Percentiles rank a stretch among this genome's conserved stretches.
phyloP scores from a whole-genome alignment of 1,140 invertebrate genomes.

The Gonatopus flavifemur region DNA sequence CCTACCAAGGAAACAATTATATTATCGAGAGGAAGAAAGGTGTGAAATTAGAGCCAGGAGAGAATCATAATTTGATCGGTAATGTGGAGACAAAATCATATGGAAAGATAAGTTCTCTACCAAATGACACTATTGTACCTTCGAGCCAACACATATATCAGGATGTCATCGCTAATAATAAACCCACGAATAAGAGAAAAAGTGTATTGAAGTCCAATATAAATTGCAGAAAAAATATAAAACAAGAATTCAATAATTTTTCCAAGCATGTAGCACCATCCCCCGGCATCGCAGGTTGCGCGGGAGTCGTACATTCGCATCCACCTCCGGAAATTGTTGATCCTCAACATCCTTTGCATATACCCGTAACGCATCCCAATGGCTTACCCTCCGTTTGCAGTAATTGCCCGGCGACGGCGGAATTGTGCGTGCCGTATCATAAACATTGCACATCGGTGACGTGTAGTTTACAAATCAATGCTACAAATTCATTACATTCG shows the following conservation, averaged over 20 bases:
- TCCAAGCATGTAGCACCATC: slow-evolving; percentile 21
- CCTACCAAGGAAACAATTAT: slow-evolving; percentile 22
- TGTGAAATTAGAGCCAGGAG: slow-evolving; percentile 26
- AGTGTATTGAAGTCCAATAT: slow-evolving; percentile 15
- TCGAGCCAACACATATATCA: slow-evolving; percentile 20
- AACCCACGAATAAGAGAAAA: slow-evolving; percentile 23
- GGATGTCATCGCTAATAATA: slow-evolving; percentile 13
- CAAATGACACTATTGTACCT: slow-evolving; percentile 15
- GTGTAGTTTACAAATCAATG: slow-evolving; percentile 36
- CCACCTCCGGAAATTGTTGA: slow-evolving; percentile 33
- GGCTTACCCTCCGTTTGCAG: slow-evolving; percentile 30
- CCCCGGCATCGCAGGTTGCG: slow-evolving; percentile 31
- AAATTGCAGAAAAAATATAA: slow-evolving; percentile 32
- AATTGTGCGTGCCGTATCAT: slow-evolving; percentile 41
- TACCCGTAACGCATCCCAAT: slow-evolving; percentile 26
- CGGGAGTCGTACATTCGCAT: slow-evolving; percentile 21
- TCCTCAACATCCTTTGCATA: slow-evolving; percentile 30
- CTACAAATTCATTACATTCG: slow-evolving; percentile 24
- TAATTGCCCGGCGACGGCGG: slow-evolving; percentile 31
- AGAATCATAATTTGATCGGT: slow-evolving; percentile 8
- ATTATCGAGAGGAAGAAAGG: slow-evolving; percentile 16
- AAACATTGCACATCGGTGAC: slow-evolving; percentile 42
- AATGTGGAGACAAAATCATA: slow-evolving; percentile 20
- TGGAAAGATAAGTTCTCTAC: slow-evolving; percentile 11
- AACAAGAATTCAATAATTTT: slow-evolving; percentile 36